Evolutionary conservation across 2,797 vertebrate genomes (phyloP).

Genomic region (Acridotheres tristis): DNA sequence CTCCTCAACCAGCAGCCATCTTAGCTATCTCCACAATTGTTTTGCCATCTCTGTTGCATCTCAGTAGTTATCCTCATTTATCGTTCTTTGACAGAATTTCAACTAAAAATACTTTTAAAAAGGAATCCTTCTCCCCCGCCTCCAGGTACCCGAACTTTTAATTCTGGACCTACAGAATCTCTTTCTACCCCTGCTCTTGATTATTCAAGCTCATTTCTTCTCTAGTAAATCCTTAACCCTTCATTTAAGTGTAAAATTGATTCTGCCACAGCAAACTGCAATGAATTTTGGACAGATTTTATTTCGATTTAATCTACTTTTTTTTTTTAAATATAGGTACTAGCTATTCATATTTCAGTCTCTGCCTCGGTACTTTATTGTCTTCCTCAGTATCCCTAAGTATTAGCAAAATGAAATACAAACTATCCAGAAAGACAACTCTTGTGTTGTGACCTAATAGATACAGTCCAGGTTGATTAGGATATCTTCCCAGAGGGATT

Average conservation of each 20-base stretch:
- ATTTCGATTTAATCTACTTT: neutral
- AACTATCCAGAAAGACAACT: neutral
- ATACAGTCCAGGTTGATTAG: neutral
- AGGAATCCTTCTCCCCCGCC: neutral
- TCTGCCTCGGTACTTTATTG: fast-evolving
- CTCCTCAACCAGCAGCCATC: neutral
- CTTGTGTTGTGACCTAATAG: neutral
- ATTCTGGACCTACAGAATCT: neutral
- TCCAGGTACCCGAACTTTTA: neutral
- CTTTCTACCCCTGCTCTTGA: neutral
- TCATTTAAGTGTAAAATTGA: neutral
- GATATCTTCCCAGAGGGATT: neutral
- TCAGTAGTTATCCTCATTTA: neutral
- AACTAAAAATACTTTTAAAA: neutral
- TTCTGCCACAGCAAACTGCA: neutral
- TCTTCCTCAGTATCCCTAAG: neutral
- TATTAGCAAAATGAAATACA: neutral
- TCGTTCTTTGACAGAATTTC: neutral
- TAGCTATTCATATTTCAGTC: neutral
- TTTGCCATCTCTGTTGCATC: neutral
- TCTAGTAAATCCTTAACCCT: neutral
- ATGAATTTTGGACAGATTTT: neutral
- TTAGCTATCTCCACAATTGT: neutral
- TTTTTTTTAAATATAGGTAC: neutral
- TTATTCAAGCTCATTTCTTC: neutral